Conservation (phyloP, 2,888 invertebrate genomes). For the Ischnus inquisitorius region DNA sequence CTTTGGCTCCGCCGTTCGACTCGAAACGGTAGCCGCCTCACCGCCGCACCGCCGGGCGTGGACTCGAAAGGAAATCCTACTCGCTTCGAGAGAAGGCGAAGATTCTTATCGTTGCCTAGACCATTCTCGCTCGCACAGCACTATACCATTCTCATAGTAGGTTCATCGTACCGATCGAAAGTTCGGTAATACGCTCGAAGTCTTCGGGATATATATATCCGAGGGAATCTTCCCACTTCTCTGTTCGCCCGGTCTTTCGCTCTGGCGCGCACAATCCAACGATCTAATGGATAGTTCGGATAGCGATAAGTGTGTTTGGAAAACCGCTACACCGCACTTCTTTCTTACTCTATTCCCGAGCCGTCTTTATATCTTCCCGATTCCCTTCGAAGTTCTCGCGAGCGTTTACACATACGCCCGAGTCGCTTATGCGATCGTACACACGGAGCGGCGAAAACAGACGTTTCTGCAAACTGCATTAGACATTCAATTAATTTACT, state of each 20-base stretch:
- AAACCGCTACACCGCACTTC: constrained; percentile 63
- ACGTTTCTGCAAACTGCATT: no score
- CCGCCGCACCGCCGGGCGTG: constrained; percentile 11
- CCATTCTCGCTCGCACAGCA: constrained; percentile 61
- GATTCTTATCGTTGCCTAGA: constrained; percentile 69
- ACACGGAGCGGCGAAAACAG: not conserved
- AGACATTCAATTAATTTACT: constrained; percentile 2
- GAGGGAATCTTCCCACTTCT: constrained; percentile 58
- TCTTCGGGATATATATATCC: constrained; percentile 64
- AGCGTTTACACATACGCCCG: constrained; percentile 17
- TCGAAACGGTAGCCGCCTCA: not conserved
- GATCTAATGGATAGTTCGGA: constrained; percentile 67
- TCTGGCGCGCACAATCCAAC: constrained; percentile 54
- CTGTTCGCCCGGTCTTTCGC: constrained; percentile 13
- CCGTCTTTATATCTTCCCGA: constrained; percentile 39
- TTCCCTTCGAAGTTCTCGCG: constrained; percentile 43
- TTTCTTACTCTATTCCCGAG: constrained; percentile 51
- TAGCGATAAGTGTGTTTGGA: constrained; percentile 68
- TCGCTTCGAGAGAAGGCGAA: constrained; percentile 55
- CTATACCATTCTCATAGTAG: constrained; percentile 58
- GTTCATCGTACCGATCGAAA: constrained; percentile 69
- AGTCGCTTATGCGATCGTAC: not conserved
- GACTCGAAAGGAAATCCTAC: constrained; percentile 62
- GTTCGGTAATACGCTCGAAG: constrained; percentile 69
- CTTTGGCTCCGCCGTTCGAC: constrained; percentile 51